Conservation (phyloP, 2,113 vertebrate genomes). For the Percina caprodes region DNA sequence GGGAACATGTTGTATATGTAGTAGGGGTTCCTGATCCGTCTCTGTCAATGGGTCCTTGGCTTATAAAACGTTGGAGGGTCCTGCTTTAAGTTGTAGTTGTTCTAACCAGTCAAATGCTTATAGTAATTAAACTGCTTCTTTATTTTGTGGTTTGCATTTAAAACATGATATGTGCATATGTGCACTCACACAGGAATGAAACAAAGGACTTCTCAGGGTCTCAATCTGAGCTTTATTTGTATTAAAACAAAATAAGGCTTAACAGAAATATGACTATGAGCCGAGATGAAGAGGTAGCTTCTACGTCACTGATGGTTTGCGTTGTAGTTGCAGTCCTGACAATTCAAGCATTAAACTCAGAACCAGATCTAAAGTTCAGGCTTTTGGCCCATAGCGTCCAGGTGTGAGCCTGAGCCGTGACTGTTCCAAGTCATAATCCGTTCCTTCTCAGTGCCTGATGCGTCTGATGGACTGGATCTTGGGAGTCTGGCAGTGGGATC, state of each 20-base stretch:
- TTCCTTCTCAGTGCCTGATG: slow-evolving; percentile 73
- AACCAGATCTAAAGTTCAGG: slow-evolving; percentile 5
- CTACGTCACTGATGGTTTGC: slow-evolving; percentile 45
- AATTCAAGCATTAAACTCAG: slow-evolving; percentile 1
- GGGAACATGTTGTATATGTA: no score
- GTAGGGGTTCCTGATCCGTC: no score
- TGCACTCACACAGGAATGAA: slow-evolving; percentile 11
- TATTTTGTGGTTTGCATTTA: no score
- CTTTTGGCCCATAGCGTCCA: background rate
- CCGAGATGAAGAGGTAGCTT: slow-evolving; percentile 58
- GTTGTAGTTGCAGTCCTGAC: slow-evolving; percentile 7
- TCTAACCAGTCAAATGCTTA: no score
- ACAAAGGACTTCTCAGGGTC: slow-evolving; percentile 1
- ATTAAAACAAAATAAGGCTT: slow-evolving; percentile 35
- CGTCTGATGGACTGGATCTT: slow-evolving; percentile 85
- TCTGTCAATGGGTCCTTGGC: no score
- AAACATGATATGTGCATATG: background rate
- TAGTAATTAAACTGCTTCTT: no score
- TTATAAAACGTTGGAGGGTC: no score
- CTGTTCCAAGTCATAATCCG: background rate
- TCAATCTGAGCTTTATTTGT: slow-evolving; percentile 59
- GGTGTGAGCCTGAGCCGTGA: slow-evolving; percentile 2
- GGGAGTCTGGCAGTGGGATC: slow-evolving; percentile 83
- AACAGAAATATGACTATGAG: slow-evolving; percentile 27
- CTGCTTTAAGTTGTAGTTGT: no score